Percentiles rank a stretch among this genome's conserved stretches.
phyloP scores from a whole-genome alignment of 2,888 invertebrate genomes.

The Phengaris arion region DNA sequence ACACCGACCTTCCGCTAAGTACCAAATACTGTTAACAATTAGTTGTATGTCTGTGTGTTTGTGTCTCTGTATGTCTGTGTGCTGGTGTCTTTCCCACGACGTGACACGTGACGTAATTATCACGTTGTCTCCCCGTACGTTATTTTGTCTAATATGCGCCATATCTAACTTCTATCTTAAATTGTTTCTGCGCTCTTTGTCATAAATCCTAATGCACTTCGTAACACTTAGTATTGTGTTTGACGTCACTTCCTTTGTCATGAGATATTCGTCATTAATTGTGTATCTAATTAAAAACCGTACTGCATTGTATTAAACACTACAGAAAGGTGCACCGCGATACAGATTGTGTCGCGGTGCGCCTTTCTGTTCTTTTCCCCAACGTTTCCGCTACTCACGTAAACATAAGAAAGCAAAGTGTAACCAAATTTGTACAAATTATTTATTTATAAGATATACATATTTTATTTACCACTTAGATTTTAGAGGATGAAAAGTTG shows the following conservation, averaged over 20 bases:
- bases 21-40: conserved; percentile 22
- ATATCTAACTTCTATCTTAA: background rate
- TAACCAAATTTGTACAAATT: too few species aligned
- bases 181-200: background rate
- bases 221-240: background rate
- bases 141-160: background rate
- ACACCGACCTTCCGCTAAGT: conserved; percentile 1
- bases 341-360: too few species aligned
- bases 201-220: background rate
- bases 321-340: too few species aligned
- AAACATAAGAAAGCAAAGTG: too few species aligned
- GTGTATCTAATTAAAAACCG: background rate
- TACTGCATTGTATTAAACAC: too few species aligned
- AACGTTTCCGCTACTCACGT: too few species aligned
- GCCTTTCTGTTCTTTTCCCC: too few species aligned
- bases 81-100: conserved; percentile 1
- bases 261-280: background rate
- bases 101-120: conserved; percentile 1
- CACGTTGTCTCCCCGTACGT: background rate
- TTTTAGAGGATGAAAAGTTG: too few species aligned
- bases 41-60: background rate
- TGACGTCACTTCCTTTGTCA: background rate
- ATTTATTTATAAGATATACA: background rate
- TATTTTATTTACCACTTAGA: too few species aligned
- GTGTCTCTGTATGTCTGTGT: background rate